Conservation (phyloP, 1,140 invertebrate genomes). For the Nasonia vitripennis region DNA sequence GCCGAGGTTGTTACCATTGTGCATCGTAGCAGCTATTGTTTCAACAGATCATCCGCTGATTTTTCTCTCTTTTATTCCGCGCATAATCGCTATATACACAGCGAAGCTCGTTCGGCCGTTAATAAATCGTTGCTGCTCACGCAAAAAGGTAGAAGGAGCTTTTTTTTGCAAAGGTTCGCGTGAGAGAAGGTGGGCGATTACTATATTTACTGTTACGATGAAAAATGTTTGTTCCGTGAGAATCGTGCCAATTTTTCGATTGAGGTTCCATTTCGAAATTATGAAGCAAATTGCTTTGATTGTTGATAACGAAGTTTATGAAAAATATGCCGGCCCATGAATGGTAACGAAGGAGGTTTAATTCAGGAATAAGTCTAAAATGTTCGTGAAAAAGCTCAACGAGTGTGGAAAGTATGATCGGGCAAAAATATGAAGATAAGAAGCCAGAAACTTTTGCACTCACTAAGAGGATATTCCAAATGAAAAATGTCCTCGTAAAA, state of each 20-base stretch:
- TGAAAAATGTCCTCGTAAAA: conserved; percentile 23
- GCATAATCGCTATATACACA: not conserved
- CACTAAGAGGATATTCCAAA: conserved; percentile 17
- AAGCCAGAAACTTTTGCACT: not conserved
- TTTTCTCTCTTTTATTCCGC: not conserved
- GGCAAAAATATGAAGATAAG: conserved; percentile 24
- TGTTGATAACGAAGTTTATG: too few relatives aligned
- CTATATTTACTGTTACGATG: not conserved
- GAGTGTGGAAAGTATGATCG: not conserved
- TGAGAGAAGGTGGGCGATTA: not conserved
- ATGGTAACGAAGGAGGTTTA: not conserved
- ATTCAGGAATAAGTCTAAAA: conserved; percentile 5
- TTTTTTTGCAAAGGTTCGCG: not conserved
- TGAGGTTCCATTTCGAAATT: too few relatives aligned
- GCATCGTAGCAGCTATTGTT: not conserved
- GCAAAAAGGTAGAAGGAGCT: not conserved
- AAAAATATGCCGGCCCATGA: not conserved
- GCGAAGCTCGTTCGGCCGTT: too few relatives aligned
- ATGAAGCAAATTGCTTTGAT: too few relatives aligned
- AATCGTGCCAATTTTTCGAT: too few relatives aligned
- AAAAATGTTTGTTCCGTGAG: not conserved
- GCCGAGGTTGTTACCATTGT: not conserved
- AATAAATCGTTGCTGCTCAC: too few relatives aligned
- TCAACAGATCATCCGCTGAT: not conserved
- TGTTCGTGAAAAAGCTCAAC: conserved; percentile 15